phyloP scores from a whole-genome alignment of 2,797 vertebrate species.

The Ispidina lecontei region DNA sequence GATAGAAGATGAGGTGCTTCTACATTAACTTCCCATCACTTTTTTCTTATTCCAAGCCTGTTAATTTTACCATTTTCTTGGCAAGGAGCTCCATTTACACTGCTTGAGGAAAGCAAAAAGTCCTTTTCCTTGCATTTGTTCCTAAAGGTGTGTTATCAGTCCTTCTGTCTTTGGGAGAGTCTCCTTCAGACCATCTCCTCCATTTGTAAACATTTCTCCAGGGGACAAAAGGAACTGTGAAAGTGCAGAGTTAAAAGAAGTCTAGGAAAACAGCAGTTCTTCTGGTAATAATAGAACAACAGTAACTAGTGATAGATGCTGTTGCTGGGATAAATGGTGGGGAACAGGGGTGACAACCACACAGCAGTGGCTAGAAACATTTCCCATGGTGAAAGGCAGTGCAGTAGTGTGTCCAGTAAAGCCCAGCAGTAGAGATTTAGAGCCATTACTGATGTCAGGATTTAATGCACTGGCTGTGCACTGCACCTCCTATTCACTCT shows the following conservation, averaged over 20 bases:
- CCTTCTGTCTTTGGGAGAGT: background rate
- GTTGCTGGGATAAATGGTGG: background rate
- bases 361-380: accelerated
- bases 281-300: background rate
- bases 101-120: background rate
- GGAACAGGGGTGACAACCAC: background rate
- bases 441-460: accelerated
- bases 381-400: background rate
- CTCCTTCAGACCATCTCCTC: background rate
- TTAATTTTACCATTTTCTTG: background rate
- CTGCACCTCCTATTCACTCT: background rate
- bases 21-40: background rate
- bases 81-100: background rate
- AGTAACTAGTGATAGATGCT: background rate
- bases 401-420: accelerated
- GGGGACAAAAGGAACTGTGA: background rate
- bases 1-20: background rate
- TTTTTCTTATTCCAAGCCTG: background rate
- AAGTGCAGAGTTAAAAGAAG: background rate
- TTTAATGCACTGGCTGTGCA: background rate
- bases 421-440: no score
- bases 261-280: background rate
- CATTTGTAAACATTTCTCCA: background rate
- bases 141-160: background rate
- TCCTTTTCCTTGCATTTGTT: background rate